Conservation (phyloP, 2,888 invertebrate species). For the Heliconius erato region DNA sequence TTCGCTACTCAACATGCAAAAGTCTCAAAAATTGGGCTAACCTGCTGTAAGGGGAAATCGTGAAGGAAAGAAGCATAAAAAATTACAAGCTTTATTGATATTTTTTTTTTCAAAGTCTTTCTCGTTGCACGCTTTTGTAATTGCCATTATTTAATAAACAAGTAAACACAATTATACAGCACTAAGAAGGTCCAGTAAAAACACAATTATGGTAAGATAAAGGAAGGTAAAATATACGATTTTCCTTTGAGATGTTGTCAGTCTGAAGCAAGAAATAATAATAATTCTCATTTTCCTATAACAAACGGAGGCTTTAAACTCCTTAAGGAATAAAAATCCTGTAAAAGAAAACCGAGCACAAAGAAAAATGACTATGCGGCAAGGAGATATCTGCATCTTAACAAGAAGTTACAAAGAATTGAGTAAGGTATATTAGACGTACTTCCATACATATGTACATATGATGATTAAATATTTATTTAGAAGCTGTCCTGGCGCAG, state of each 20-base stretch:
- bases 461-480: no score
- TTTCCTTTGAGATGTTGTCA: slow-evolving; percentile 17
- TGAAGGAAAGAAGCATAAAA: no score
- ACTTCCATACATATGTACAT: no score
- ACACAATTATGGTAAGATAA: background rate
- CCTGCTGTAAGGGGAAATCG: no score
- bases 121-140: no score
- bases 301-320: slow-evolving; percentile 40
- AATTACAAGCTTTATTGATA: no score
- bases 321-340: slow-evolving; percentile 43
- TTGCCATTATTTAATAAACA: background rate
- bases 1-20: no score
- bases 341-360: slow-evolving; percentile 40
- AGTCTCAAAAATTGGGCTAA: no score
- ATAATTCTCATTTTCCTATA: slow-evolving; percentile 23
- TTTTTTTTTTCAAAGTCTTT: no score
- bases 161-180: background rate
- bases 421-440: background rate
- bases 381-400: slow-evolving; percentile 45
- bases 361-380: slow-evolving; percentile 48
- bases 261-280: slow-evolving; percentile 8
- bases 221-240: background rate
- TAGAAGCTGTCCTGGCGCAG: no score
- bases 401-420: slow-evolving; percentile 31
- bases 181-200: background rate